Evolutionary conservation across 2,797 vertebrate species (phyloP).

Genomic region (Acrossocheilus fasciatus): DNA sequence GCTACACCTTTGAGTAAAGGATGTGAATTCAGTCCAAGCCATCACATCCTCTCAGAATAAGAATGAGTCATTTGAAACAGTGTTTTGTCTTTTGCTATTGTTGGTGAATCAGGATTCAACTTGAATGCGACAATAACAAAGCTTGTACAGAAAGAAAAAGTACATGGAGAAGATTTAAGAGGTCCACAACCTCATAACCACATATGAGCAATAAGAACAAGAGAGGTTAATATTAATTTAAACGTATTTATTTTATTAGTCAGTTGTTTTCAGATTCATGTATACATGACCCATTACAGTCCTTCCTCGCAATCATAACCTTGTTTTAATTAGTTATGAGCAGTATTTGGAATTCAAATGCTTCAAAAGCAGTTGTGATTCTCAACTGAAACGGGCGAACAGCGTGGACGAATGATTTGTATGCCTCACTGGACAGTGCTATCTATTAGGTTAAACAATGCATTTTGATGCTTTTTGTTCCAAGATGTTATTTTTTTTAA

Average conservation of each 20-base stretch:
- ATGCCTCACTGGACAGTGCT: background rate
- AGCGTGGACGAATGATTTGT: background rate
- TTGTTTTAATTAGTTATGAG: constrained; percentile 7
- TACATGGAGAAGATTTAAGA: background rate
- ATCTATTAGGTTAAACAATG: background rate
- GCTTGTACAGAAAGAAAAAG: background rate
- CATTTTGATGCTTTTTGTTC: background rate
- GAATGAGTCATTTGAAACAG: constrained; percentile 3
- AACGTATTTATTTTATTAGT: background rate
- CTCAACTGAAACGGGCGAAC: background rate
- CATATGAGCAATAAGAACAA: background rate
- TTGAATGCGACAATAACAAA: background rate
- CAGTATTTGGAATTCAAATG: background rate
- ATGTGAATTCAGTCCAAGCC: constrained; percentile 19
- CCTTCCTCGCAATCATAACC: background rate
- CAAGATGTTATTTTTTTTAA: background rate
- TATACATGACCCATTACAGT: background rate
- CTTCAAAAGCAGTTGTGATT: background rate
- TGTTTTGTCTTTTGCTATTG: constrained; percentile 25
- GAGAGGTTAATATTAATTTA: background rate
- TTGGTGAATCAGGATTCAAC: constrained; percentile 23
- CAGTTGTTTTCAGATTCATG: background rate
- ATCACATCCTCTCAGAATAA: constrained; percentile 3
- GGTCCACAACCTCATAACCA: background rate
- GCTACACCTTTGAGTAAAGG: constrained; percentile 25